These are phyloP conservation scores for Patagioenas fasciata DNA, from an alignment of 2,113 vertebrate species.

Conservation along the genomic window DNA sequence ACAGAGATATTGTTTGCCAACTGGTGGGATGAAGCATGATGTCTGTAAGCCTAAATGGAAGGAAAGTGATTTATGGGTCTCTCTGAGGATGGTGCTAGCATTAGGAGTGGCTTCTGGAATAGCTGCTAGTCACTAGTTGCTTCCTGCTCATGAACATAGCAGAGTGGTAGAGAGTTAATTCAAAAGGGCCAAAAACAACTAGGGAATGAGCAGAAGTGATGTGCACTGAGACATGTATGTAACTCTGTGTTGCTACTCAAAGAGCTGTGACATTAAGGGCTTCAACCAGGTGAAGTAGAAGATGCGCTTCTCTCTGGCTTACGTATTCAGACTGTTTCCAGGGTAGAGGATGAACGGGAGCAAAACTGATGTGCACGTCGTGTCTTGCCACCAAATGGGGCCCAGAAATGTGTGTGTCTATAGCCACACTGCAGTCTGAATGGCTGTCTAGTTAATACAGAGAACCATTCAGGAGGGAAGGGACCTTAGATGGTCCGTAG, in stretches of 20 bases:
- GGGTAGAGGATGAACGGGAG: neutral
- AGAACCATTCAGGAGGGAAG: neutral
- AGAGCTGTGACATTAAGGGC: neutral
- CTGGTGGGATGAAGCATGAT: neutral
- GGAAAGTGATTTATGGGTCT: neutral
- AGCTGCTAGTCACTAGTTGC: neutral
- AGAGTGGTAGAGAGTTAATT: neutral
- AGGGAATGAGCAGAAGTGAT: neutral
- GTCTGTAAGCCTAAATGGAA: neutral
- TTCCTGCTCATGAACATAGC: neutral
- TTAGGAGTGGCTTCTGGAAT: neutral
- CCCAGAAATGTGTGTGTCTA: neutral
- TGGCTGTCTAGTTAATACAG: neutral
- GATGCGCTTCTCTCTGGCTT: neutral
- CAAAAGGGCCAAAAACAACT: neutral
- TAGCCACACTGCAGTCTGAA: neutral
- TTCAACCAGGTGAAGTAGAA: neutral
- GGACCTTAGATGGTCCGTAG: neutral
- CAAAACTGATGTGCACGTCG: neutral
- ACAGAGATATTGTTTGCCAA: neutral
- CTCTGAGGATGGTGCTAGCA: neutral
- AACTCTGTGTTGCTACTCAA: neutral
- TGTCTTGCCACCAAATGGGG: neutral
- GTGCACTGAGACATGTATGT: neutral
- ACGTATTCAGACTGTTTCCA: neutral